phyloP scores from a whole-genome alignment of 2,888 invertebrate genomes.

The Caenorhabditis angaria region DNA sequence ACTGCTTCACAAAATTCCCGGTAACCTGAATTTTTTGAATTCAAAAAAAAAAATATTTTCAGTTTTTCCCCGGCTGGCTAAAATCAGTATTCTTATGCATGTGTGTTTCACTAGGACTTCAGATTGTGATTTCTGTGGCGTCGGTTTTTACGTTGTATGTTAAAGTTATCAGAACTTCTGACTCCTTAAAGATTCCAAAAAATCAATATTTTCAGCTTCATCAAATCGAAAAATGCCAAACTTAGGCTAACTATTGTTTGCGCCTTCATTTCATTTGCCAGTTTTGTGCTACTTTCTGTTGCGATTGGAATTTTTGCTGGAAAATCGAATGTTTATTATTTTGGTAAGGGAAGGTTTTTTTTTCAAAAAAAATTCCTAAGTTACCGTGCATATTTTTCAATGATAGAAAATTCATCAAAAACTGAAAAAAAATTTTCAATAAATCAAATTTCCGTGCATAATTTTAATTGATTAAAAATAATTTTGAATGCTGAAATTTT shows the following conservation, averaged over 20 bases:
- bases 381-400: too few relatives aligned
- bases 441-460: too few relatives aligned
- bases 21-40: not conserved
- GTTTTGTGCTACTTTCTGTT: conserved; percentile 24
- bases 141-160: too few relatives aligned
- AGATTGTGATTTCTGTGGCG: conserved; percentile 19
- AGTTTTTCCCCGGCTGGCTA: conserved; percentile 37
- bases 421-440: too few relatives aligned
- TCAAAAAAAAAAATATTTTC: conserved; percentile 1
- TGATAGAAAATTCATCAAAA: too few relatives aligned
- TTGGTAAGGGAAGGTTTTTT: conserved; percentile 29
- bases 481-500: too few relatives aligned
- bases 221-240: conserved; percentile 14
- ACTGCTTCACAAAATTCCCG: not conserved
- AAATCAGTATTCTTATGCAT: conserved; percentile 38
- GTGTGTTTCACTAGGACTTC: conserved; percentile 26
- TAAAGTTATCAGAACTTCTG: conserved; percentile 12
- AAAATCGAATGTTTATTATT: conserved; percentile 29
- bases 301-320: conserved; percentile 35
- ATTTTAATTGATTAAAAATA: too few relatives aligned
- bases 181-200: not conserved
- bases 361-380: too few relatives aligned
- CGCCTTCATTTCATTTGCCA: conserved; percentile 21
- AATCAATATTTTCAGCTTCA: not conserved
- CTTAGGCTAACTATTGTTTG: conserved; percentile 23